Percentiles rank a stretch among this genome's conserved stretches.
Evolutionary conservation across 1,140 invertebrate genomes (phyloP).

Genomic region (Drosophila varians): DNA sequence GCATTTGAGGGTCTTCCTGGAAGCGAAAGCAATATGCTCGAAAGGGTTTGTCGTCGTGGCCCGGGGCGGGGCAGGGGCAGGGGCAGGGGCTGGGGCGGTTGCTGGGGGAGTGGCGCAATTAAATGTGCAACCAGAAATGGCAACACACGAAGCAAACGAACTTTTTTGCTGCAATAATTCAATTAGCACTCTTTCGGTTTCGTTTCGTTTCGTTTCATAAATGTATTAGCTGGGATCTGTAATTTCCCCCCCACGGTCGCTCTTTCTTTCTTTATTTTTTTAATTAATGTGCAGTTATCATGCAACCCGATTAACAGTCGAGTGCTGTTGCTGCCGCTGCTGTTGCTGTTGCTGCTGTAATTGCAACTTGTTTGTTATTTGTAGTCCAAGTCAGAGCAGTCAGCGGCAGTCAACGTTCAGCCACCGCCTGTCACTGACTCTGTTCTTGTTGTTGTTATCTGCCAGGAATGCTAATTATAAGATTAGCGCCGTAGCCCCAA

Average conservation of each 20-base stretch:
- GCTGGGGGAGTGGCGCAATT: constrained; percentile 41
- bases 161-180: constrained; percentile 71
- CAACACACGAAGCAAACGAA: constrained; percentile 48
- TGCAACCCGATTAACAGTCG: constrained; percentile 76
- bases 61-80: not conserved
- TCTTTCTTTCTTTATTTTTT: constrained; percentile 57
- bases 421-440: constrained; percentile 41
- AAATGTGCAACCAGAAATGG: constrained; percentile 58
- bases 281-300: constrained; percentile 81
- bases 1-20: constrained; percentile 78
- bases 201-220: constrained; percentile 77
- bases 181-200: constrained; percentile 74
- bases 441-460: constrained; percentile 73
- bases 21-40: constrained; percentile 67
- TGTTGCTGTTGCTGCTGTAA: constrained; percentile 42
- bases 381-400: constrained; percentile 61
- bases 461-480: constrained; percentile 81
- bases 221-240: constrained; percentile 72
- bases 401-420: constrained; percentile 11
- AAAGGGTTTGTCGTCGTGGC: constrained; percentile 4
- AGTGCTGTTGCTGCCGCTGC: constrained; percentile 29
- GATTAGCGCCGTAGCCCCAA: constrained; percentile 68
- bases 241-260: constrained; percentile 28
- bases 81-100: not conserved
- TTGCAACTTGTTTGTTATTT: constrained; percentile 81